Conservation (phyloP, 2,888 invertebrate species). For the Stenodema calcarata region DNA sequence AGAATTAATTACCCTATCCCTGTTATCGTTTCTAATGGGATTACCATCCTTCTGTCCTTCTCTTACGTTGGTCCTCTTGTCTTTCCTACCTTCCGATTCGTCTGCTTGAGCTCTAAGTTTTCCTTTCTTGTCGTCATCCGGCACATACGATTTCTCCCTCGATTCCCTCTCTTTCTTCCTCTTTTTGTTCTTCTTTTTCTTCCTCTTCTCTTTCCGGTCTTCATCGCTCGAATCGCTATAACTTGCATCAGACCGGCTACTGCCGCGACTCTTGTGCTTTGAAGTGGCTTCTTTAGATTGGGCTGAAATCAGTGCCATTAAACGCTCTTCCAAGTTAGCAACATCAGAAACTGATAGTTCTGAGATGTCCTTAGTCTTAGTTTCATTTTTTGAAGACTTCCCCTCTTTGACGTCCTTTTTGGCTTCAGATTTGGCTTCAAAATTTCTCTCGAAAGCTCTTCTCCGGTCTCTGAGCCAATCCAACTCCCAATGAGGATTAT, state of each 20-base stretch:
- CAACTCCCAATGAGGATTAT: conserved; percentile 86
- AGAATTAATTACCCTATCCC: neutral
- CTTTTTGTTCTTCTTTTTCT: conserved; percentile 48
- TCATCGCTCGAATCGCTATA: neutral
- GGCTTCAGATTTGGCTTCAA: conserved; percentile 58
- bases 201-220: conserved; percentile 43
- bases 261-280: neutral
- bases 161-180: conserved; percentile 11
- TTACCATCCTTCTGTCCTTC: neutral
- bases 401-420: neutral
- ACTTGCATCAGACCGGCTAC: conserved; percentile 20
- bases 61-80: neutral
- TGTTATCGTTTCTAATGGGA: neutral
- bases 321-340: conserved; percentile 45
- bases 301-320: conserved; percentile 50
- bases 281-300: neutral
- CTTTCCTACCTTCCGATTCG: neutral
- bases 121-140: neutral
- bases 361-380: neutral
- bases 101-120: neutral
- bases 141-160: neutral
- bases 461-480: conserved; percentile 86
- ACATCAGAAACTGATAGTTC: conserved; percentile 5
- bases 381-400: neutral
- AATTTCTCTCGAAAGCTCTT: conserved; percentile 69